Base-by-base conservation (phyloP, 2,888 invertebrate species). In the Nymphalis urticae region DNA sequence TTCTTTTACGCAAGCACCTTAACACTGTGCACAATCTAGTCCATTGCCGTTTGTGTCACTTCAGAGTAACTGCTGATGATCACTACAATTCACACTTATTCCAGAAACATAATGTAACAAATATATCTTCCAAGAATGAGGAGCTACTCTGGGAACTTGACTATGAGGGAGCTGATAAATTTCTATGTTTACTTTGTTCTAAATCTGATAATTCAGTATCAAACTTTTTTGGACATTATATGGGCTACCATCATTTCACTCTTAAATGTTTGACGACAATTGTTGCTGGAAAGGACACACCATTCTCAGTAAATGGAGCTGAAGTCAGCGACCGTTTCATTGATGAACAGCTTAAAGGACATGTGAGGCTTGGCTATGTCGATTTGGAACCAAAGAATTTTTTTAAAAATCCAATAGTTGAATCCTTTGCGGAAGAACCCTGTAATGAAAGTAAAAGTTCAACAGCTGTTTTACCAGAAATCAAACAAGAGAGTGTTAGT, bases 201-300 rank as follows among this genome's bases (percentile, higher is more conserved):
- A 92, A 90, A 75, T 71, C 85, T 4, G 83, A 85, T 69, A 85
- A 85, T 63, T 65, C 78, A 19, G 75, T 80, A 1, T 77, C 80
- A 13, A 83, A 82, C 51, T 92, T 90, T 73, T 89, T 89, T 56
- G 87, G 86, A 69, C 93, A 93, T 72, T 93, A 84, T 66, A 90
- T 93, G 86, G 87, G 90, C 0, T 88, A 79, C 67, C 93, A 93
- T 67, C 90, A 89, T 72, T 87, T 91, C 54, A 92, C 93, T 8
- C 76, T 93, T 0, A 92, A 91, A 79, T 93, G 93, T 69, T 81
- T 93, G n/a, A 79, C 90, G 7, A 79, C 74, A 42, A 70, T 89
- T 2, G 78, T 93, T 27, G 87, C 87, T 8, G 92, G 92, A 0
- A 84, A 76, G 68, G 87, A 91, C 70, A 76, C 83, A 61, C 87